These are phyloP conservation scores for Sardina pilchardus DNA, from an alignment of 2,113 vertebrate genomes.

Conservation along the genomic window DNA sequence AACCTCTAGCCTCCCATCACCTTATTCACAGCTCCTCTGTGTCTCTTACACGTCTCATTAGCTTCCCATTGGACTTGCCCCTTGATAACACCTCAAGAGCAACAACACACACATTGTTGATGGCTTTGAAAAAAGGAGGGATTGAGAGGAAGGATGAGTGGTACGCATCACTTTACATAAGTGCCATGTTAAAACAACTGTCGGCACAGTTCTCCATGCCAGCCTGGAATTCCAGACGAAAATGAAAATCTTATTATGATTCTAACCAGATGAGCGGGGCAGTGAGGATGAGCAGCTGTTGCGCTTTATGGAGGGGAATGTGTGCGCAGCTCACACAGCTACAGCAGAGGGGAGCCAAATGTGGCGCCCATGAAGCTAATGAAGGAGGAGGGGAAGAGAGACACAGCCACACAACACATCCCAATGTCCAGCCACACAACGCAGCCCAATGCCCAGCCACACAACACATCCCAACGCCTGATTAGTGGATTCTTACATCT, in stretches of 20 bases:
- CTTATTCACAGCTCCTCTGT: neutral
- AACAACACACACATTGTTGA: neutral
- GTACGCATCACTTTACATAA: neutral
- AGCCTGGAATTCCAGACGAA: slow-evolving; percentile 37
- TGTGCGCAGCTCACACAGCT: neutral
- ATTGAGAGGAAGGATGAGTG: neutral
- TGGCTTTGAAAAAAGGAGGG: neutral
- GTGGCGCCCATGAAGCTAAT: neutral
- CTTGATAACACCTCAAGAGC: neutral
- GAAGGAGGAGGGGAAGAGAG: neutral
- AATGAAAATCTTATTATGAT: slow-evolving; percentile 70
- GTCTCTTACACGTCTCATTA: neutral
- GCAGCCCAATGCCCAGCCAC: neutral
- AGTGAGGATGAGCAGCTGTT: slow-evolving; percentile 9
- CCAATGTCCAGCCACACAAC: neutral
- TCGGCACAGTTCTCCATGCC: neutral
- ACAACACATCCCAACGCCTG: neutral
- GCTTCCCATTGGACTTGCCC: neutral
- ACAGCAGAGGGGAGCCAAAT: neutral
- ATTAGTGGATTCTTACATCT: neutral
- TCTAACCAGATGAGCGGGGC: slow-evolving; percentile 50
- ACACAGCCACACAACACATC: neutral
- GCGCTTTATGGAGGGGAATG: neutral
- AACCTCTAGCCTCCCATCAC: too few relatives aligned
- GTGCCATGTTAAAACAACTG: slow-evolving; percentile 5